Conservation (phyloP, 1,140 invertebrate species). For the Cotesia glomerata region DNA sequence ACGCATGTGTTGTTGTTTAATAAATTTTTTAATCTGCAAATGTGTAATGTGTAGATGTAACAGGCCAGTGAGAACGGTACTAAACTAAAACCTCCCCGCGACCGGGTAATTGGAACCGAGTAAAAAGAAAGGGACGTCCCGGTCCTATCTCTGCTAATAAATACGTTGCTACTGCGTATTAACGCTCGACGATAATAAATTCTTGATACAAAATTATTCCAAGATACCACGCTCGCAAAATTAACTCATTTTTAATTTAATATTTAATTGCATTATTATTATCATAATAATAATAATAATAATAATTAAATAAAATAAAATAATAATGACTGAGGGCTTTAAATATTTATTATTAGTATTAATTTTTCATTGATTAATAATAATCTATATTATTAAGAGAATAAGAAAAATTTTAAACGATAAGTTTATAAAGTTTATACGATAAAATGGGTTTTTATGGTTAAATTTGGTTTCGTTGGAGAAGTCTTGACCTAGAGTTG, state of each 20-base stretch:
- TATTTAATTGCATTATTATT: too few relatives aligned
- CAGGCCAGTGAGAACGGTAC: constrained; percentile 23
- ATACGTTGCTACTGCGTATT: constrained; percentile 56
- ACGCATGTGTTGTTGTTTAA: constrained; percentile 16
- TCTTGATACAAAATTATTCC: constrained; percentile 50
- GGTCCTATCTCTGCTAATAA: constrained; percentile 54
- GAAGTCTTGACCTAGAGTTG: too few relatives aligned
- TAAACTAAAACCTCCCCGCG: constrained; percentile 37
- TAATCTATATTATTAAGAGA: too few relatives aligned
- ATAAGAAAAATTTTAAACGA: too few relatives aligned
- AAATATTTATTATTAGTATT: too few relatives aligned
- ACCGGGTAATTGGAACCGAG: constrained; percentile 48
- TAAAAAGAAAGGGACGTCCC: constrained; percentile 41
- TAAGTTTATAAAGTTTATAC: too few relatives aligned
- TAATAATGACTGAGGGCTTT: too few relatives aligned
- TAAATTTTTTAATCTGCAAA: constrained; percentile 2
- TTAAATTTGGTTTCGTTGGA: too few relatives aligned
- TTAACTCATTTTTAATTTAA: constrained; percentile 7
- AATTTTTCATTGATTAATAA: too few relatives aligned
- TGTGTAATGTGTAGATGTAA: constrained; percentile 5
- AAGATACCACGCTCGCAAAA: constrained; percentile 10
- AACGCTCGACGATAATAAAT: constrained; percentile 48
- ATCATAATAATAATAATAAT: too few relatives aligned
- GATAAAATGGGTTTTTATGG: too few relatives aligned
- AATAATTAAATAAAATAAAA: too few relatives aligned